A percentile compares a stretch with the other conserved stretches of the same genome.
Conservation (phyloP, 2,888 invertebrate genomes). For the Thera obeliscata region DNA sequence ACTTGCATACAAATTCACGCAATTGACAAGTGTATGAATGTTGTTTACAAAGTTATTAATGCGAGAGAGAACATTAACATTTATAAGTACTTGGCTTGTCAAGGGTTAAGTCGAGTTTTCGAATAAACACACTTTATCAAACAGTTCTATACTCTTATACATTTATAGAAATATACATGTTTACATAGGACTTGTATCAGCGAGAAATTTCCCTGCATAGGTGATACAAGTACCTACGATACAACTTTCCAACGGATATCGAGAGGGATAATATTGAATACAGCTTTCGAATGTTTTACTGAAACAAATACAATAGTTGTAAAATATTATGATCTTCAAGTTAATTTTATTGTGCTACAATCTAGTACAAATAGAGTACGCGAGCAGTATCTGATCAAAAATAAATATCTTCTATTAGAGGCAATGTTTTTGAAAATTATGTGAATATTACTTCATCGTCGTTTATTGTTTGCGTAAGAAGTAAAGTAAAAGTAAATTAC, state of each 20-base stretch:
- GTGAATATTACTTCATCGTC: no score
- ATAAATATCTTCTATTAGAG: no score
- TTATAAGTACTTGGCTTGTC: slow-evolving; percentile 15
- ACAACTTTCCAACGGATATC: slow-evolving; percentile 30
- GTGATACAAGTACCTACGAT: slow-evolving; percentile 26
- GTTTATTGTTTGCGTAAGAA: no score
- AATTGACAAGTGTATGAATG: slow-evolving; percentile 50
- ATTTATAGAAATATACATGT: slow-evolving; percentile 15
- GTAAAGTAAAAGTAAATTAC: no score
- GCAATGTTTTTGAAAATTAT: no score
- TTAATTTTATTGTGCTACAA: neutral
- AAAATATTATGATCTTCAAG: neutral
- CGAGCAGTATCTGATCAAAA: no score
- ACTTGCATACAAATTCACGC: slow-evolving; percentile 48
- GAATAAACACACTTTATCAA: slow-evolving; percentile 13
- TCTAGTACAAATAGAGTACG: neutral
- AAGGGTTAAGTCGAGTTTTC: slow-evolving; percentile 16
- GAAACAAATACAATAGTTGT: neutral
- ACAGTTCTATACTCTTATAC: slow-evolving; percentile 6
- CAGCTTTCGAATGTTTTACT: slow-evolving; percentile 6
- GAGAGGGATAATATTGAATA: slow-evolving; percentile 16
- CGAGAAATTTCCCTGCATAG: slow-evolving; percentile 25
- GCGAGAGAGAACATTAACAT: slow-evolving; percentile 20
- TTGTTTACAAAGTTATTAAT: slow-evolving; percentile 45
- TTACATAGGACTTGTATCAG: slow-evolving; percentile 3